A percentile compares a stretch with the other conserved stretches of the same genome.
Conservation (phyloP, 2,888 invertebrate species). For the Acronicta psi region DNA sequence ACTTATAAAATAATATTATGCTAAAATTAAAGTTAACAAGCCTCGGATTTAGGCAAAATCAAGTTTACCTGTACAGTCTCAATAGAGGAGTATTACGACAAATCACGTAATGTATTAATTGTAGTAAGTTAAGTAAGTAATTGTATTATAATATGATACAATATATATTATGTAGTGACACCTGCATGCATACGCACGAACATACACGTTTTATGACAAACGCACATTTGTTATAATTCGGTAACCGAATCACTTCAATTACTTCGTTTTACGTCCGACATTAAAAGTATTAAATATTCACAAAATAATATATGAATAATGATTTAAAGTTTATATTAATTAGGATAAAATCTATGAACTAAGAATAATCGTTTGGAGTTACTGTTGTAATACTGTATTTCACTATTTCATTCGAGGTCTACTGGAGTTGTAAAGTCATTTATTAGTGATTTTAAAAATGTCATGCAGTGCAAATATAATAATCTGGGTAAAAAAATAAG, state of each 20-base stretch:
- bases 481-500: no score
- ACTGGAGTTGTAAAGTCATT: no score
- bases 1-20: conserved; percentile 15
- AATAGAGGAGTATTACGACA: conserved; percentile 51
- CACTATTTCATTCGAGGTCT: no score
- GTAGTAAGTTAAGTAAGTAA: no score
- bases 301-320: conserved; percentile 28
- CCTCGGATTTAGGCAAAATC: conserved; percentile 22
- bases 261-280: conserved; percentile 38
- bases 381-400: conserved; percentile 41
- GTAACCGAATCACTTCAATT: conserved; percentile 36
- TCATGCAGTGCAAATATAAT: no score
- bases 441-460: no score
- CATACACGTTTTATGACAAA: conserved; percentile 4
- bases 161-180: conserved; percentile 1
- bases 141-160: conserved; percentile 19
- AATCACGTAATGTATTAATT: conserved; percentile 30
- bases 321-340: conserved; percentile 12
- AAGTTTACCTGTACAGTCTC: conserved; percentile 30
- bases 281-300: conserved; percentile 37
- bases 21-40: conserved; percentile 15
- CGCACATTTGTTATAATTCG: conserved; percentile 22
- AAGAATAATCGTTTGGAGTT: conserved; percentile 14
- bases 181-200: background rate
- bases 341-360: conserved; percentile 13